These are phyloP conservation scores for Aythya baeri DNA, from an alignment of 2,113 vertebrate species.

Conservation along the genomic window DNA sequence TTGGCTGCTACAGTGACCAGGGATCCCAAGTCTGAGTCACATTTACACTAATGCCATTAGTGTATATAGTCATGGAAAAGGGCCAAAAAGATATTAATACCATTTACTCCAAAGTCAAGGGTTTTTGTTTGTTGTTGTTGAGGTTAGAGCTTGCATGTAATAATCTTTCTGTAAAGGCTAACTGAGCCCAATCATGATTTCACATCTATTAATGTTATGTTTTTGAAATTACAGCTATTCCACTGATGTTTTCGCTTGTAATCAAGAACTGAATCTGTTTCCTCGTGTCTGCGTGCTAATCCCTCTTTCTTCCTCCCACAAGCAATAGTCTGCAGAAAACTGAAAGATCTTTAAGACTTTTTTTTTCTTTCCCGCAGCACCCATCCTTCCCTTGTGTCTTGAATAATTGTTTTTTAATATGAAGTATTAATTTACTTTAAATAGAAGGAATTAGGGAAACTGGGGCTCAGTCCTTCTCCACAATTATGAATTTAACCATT, in stretches of 20 bases:
- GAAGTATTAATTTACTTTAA: slow-evolving; percentile 13
- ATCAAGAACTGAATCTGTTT: not conserved
- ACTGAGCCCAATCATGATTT: not conserved
- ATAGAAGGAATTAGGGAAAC: not conserved
- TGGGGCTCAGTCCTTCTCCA: not conserved
- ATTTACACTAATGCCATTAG: slow-evolving; percentile 41
- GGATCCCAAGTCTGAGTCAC: slow-evolving; percentile 42
- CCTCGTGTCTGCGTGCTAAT: not conserved
- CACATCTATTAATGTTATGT: not conserved
- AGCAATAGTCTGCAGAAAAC: not conserved
- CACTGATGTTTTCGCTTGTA: not conserved
- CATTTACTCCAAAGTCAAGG: not conserved
- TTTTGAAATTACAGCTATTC: not conserved
- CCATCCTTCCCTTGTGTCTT: not conserved
- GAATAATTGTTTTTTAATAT: not conserved
- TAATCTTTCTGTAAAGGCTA: not conserved
- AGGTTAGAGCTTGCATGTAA: not conserved
- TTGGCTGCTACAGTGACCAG: slow-evolving; percentile 47
- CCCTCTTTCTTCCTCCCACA: not conserved
- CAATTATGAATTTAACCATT: not conserved
- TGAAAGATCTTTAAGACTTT: not conserved
- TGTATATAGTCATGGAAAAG: slow-evolving; percentile 24
- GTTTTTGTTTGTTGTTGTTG: not conserved
- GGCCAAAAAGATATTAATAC: slow-evolving; percentile 39
- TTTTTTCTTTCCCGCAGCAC: not conserved